Base-by-base conservation (phyloP, 1,140 invertebrate species). In the Nylanderia fulva region DNA sequence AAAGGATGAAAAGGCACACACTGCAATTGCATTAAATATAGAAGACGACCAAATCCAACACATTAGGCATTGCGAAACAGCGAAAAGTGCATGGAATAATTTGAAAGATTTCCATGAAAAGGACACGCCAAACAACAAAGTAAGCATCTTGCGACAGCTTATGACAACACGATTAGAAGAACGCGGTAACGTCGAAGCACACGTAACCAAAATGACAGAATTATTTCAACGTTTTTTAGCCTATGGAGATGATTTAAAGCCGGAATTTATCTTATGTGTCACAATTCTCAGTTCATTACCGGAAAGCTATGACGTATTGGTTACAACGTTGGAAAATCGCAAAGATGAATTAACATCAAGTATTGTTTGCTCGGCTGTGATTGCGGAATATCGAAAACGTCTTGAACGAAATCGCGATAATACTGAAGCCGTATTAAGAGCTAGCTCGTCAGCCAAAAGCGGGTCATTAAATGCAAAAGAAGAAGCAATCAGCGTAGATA, bases 141-240 rank as follows among this genome's bases (percentile, higher is more conserved):
- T 71, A 2, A 45, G 68, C 48, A 71, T 71, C 13, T 52, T 71
- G 48, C 68, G 68, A 27, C 21, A 48, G 68, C 21, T 71, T 11
- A 71, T 71, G 68, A 71, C 21, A 45, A 45, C 39, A 71, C 39
- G 68, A 8, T 48, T 71, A 27, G 42, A 71, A 18, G 68, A 71
- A 33, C 27, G 48, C 39, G 68, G 68, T 27, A 54, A 71, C 27
- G 27, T 52, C 21, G 68, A 71, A 71, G 21, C 21, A 6, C 68
- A 71, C 27, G 21, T 52, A 29, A 48, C 42, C 5, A 45, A 48
- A 71, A 48, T 71, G 42, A 71, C 39, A 6, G 42, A 71, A 71
- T 71, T 71, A 33, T 71, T 71, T 54, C 68, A 71, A 71, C 39
- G 48, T 27, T 71, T 71, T 8, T 15, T 71, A n/a, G 68, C 68